phyloP scores from a whole-genome alignment of 2,113 vertebrate genomes.

The Nycticorax nycticorax region DNA sequence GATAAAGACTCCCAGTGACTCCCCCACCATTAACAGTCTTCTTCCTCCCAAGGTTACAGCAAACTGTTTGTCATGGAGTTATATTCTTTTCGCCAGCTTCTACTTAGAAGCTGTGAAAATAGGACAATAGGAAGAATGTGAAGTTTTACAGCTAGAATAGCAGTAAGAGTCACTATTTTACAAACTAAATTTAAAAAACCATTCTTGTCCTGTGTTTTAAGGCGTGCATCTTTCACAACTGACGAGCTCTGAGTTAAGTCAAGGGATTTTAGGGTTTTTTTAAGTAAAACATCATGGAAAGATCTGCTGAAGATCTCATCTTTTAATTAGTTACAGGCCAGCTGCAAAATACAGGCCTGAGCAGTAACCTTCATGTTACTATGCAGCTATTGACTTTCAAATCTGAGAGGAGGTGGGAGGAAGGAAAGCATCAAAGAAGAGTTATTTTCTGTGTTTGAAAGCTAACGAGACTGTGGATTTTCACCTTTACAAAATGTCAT shows the following conservation, averaged over 20 bases:
- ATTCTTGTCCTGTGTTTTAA: background rate
- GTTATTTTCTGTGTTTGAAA: background rate
- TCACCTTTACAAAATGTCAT: background rate
- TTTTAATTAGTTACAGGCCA: background rate
- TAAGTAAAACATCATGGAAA: background rate
- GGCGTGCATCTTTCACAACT: background rate
- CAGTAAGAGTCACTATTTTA: background rate
- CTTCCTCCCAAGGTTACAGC: background rate
- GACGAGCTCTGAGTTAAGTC: background rate
- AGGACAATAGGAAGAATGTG: background rate
- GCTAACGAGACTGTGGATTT: background rate
- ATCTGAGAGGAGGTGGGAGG: background rate
- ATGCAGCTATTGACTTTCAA: background rate
- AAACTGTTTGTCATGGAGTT: background rate
- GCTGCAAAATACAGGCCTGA: background rate
- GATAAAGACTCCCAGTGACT: background rate
- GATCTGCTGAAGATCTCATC: background rate
- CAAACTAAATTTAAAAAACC: background rate
- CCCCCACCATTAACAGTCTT: background rate
- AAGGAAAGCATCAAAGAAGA: background rate
- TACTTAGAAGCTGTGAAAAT: background rate
- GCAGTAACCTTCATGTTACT: background rate
- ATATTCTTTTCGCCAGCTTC: background rate
- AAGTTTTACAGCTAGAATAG: background rate
- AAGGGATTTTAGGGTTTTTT: background rate